phyloP scores from a whole-genome alignment of 2,113 vertebrate genomes.

The Odontesthes bonariensis region DNA sequence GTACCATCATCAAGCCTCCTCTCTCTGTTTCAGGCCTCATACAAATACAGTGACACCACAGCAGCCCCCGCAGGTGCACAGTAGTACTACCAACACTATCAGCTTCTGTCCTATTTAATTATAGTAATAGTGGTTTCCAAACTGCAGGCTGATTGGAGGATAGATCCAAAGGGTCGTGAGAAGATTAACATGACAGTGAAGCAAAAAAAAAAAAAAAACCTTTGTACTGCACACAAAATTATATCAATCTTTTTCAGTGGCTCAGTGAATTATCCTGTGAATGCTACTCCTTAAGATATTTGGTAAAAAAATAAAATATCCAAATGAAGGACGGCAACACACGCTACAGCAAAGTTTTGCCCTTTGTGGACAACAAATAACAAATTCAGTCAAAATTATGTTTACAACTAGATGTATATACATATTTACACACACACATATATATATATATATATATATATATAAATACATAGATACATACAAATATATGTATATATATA shows the following conservation, averaged over 20 bases:
- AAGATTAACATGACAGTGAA: constrained; percentile 10
- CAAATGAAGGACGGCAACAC: not conserved
- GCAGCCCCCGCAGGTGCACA: constrained; percentile 62
- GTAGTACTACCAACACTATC: constrained; percentile 7
- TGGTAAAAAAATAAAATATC: not conserved
- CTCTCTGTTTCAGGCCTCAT: constrained; percentile 16
- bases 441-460: not conserved
- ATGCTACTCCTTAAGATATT: too few relatives aligned
- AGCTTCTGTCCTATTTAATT: constrained; percentile 26
- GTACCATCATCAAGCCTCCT: constrained; percentile 40
- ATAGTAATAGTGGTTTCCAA: constrained; percentile 21
- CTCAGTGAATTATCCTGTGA: not conserved
- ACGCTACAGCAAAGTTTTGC: not conserved
- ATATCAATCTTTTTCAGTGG: not conserved
- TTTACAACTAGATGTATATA: too few relatives aligned
- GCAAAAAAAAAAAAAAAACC: not conserved
- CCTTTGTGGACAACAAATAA: too few relatives aligned
- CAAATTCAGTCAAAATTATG: too few relatives aligned
- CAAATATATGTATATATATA: not conserved
- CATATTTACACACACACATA: too few relatives aligned
- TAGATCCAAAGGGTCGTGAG: constrained; percentile 21
- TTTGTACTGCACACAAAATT: not conserved
- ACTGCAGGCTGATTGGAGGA: not conserved
- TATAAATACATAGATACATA: not conserved
- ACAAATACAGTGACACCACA: constrained; percentile 59